These are phyloP conservation scores for Phocides pigmalion DNA, from an alignment of 1,140 invertebrate species.

Conservation along the genomic window DNA sequence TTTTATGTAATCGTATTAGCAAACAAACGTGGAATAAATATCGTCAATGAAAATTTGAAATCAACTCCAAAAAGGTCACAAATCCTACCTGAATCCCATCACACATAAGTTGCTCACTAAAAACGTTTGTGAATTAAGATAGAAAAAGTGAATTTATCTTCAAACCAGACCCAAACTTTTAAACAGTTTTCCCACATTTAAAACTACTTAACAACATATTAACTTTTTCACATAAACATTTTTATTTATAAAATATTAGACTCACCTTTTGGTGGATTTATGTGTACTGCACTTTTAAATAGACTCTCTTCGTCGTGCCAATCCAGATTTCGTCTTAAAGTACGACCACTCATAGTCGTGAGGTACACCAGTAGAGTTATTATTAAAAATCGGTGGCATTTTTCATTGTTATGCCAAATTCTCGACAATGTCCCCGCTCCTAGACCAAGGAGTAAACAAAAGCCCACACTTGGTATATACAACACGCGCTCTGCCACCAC, in stretches of 20 bases:
- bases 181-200: no score
- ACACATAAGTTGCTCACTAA: no score
- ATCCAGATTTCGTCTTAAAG: conserved; percentile 93
- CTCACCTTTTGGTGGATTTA: conserved; percentile 99
- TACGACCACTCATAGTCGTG: conserved; percentile 90
- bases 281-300: conserved; percentile 94
- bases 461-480: conserved; percentile 98
- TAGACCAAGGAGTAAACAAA: conserved; percentile 93
- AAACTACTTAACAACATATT: no score
- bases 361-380: conserved; percentile 85
- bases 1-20: no score
- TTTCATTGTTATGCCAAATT: conserved; percentile 79
- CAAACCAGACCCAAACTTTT: no score
- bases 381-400: conserved; percentile 76
- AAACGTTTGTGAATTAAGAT: no score
- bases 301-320: conserved; percentile 97
- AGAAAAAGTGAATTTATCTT: no score
- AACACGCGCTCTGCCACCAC: conserved; percentile 97
- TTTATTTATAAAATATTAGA: conserved; percentile 23
- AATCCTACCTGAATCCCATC: no score
- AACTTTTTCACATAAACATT: no score
- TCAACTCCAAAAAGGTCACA: no score
- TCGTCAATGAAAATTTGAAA: no score
- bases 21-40: no score
- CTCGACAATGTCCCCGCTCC: conserved; percentile 84